These are phyloP conservation scores for Salvelinus namaycush DNA, from an alignment of 2,113 vertebrate species.

Conservation along the genomic window DNA sequence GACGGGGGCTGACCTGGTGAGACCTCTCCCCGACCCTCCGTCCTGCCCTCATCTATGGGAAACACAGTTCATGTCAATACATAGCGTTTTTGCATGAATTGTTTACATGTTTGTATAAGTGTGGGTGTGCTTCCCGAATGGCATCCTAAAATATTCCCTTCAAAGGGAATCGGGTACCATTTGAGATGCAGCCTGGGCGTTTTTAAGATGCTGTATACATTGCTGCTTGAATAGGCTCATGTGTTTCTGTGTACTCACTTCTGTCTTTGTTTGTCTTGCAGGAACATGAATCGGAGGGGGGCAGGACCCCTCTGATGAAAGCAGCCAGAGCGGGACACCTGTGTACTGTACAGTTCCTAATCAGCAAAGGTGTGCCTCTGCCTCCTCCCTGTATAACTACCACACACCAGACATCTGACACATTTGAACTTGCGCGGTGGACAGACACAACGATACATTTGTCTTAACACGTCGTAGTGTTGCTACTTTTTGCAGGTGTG, in stretches of 20 bases:
- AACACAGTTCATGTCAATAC: too few species aligned
- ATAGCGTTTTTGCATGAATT: too few species aligned
- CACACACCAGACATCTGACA: background rate
- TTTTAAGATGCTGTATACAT: background rate
- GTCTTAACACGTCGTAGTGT: too few species aligned
- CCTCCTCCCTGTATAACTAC: background rate
- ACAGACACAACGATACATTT: background rate
- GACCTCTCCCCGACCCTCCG: constrained; percentile 24
- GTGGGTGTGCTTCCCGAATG: too few species aligned
- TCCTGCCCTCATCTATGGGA: background rate
- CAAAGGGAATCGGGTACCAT: background rate
- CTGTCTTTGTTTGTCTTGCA: constrained; percentile 39
- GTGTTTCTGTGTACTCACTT: background rate
- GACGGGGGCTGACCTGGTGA: constrained; percentile 87
- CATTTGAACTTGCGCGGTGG: too few species aligned
- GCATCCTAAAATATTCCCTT: too few species aligned
- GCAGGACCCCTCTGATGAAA: constrained; percentile 89
- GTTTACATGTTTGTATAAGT: too few species aligned
- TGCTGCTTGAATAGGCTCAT: background rate
- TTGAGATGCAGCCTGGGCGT: background rate
- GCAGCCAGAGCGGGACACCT: constrained; percentile 88
- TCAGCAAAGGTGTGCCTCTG: constrained; percentile 82
- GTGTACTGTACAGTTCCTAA: constrained; percentile 89
- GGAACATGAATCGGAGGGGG: constrained; percentile 91
- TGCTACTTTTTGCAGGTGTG: background rate